Conservation (phyloP, 2,888 invertebrate species). For the Himalopsyche tibetana region DNA sequence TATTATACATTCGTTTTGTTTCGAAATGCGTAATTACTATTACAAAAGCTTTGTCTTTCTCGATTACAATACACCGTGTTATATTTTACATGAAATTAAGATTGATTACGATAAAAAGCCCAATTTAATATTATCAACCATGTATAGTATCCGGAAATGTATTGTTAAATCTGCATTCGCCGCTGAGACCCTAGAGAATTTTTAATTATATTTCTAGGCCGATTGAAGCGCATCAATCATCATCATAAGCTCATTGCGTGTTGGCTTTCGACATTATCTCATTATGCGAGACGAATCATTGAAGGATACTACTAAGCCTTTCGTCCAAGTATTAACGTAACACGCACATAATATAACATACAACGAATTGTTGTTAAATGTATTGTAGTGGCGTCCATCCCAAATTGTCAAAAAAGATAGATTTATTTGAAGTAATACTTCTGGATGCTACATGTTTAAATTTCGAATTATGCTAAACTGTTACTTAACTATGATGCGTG, state of each 20-base stretch:
- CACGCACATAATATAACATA: constrained; percentile 7
- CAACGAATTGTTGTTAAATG: not conserved
- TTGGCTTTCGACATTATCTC: constrained; percentile 17
- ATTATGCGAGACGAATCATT: constrained; percentile 32
- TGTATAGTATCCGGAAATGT: constrained; percentile 1
- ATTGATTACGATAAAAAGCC: not conserved
- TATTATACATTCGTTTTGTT: no score
- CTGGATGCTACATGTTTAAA: no score
- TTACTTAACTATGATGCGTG: no score
- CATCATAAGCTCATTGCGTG: constrained; percentile 31
- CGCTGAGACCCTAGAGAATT: not conserved
- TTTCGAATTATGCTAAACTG: no score
- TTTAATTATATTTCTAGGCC: constrained; percentile 40
- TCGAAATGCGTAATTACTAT: no score
- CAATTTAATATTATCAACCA: constrained; percentile 3
- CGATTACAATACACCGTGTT: no score
- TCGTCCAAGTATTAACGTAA: not conserved
- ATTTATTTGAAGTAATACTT: no score
- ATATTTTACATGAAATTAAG: not conserved
- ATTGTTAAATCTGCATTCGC: not conserved
- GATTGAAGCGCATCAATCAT: constrained; percentile 3
- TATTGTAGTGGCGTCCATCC: not conserved
- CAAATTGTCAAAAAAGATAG: not conserved
- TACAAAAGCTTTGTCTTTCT: no score
- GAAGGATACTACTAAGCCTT: constrained; percentile 37